A percentile compares a stretch with the other conserved stretches of the same genome.
Conservation (phyloP, 2,888 invertebrate genomes). For the Tipula helvola region DNA sequence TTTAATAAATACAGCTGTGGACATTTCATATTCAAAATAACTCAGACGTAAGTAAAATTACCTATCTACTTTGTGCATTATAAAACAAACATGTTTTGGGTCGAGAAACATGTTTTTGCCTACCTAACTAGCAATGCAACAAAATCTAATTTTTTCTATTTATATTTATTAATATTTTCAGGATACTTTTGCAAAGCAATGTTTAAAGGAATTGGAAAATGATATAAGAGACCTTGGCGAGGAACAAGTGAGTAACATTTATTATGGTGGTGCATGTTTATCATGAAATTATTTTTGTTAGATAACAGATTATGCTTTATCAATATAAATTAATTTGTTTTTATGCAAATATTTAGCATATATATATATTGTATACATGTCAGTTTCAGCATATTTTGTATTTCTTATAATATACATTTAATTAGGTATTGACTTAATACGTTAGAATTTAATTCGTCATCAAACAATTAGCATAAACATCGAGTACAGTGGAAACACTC, state of each 20-base stretch:
- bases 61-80: background rate
- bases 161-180: background rate
- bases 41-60: background rate
- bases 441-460: background rate
- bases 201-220: background rate
- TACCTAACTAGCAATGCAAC: background rate
- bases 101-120: background rate
- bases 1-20: background rate
- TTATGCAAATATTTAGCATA: background rate
- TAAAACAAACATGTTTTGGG: background rate
- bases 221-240: background rate
- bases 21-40: background rate
- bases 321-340: background rate
- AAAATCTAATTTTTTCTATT: background rate
- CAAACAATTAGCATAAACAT: background rate
- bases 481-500: background rate
- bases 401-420: background rate
- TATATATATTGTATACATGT: background rate
- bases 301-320: background rate
- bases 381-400: background rate
- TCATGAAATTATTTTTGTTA: background rate
- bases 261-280: background rate
- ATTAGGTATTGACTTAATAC: background rate
- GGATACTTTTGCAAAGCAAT: background rate
- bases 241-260: background rate